phyloP scores from a whole-genome alignment of 2,797 vertebrate species.

The Sparus aurata region DNA sequence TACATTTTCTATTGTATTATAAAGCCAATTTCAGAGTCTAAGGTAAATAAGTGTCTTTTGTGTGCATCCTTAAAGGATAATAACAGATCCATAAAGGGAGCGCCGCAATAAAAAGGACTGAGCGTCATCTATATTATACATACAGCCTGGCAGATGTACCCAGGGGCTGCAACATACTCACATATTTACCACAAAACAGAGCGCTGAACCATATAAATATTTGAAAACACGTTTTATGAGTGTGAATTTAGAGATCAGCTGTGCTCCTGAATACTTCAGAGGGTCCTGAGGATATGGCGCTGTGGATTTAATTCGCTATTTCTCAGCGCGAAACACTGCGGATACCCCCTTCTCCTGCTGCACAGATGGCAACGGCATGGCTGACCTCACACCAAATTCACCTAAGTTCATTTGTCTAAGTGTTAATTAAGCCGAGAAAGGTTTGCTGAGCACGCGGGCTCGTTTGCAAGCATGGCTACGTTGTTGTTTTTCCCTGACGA shows the following conservation, averaged over 20 bases:
- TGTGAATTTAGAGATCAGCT: slow-evolving; percentile 30
- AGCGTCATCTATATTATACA: slow-evolving; percentile 48
- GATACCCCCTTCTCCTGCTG: slow-evolving; percentile 1
- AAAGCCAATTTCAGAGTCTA: background rate
- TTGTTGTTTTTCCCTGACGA: slow-evolving; percentile 32
- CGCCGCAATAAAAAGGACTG: slow-evolving; percentile 36
- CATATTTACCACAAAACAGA: slow-evolving; percentile 38
- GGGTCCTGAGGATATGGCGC: slow-evolving; percentile 14
- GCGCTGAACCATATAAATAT: slow-evolving; percentile 51
- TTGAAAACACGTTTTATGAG: slow-evolving; percentile 50
- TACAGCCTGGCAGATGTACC: slow-evolving; percentile 23
- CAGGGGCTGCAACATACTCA: slow-evolving; percentile 38
- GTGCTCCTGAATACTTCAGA: slow-evolving; percentile 47
- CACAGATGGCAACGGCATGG: slow-evolving; percentile 59
- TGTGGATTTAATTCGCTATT: slow-evolving; percentile 14
- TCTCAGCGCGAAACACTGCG: slow-evolving; percentile 4
- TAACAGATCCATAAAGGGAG: slow-evolving; percentile 33
- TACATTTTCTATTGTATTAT: slow-evolving; percentile 6
- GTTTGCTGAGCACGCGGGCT: slow-evolving; percentile 62
- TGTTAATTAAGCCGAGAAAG: slow-evolving; percentile 62
- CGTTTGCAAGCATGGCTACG: slow-evolving; percentile 14
- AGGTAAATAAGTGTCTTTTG: slow-evolving; percentile 12
- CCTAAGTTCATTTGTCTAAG: slow-evolving; percentile 51
- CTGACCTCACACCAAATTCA: slow-evolving; percentile 47
- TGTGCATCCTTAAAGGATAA: slow-evolving; percentile 13